phyloP scores from a whole-genome alignment of 2,113 vertebrate genomes.

The Pionites leucogaster region DNA sequence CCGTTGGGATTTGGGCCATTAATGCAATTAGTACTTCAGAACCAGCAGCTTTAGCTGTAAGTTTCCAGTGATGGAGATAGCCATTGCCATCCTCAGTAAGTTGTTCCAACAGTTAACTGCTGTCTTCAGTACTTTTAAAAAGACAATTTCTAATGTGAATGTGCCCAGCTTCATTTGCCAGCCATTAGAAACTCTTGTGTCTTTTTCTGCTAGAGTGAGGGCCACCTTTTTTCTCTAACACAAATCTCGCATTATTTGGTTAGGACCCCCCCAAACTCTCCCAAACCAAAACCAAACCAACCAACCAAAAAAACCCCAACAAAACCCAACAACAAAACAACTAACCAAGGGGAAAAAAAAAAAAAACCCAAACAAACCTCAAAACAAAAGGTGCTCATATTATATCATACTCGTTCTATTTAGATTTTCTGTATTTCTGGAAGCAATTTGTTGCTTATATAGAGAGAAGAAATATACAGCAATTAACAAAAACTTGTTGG shows the following conservation, averaged over 20 bases:
- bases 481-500: neutral
- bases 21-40: neutral
- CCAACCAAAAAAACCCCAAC: neutral
- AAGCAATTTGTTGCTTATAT: neutral
- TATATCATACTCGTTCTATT: neutral
- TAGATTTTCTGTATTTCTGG: neutral
- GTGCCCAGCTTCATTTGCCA: neutral
- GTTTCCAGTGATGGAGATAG: neutral
- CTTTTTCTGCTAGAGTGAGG: neutral
- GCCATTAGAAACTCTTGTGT: neutral
- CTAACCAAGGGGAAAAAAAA: too few relatives aligned
- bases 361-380: too few relatives aligned
- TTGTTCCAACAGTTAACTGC: neutral
- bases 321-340: too few relatives aligned
- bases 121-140: neutral
- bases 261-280: neutral
- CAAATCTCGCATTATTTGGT: neutral
- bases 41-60: neutral
- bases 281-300: too few relatives aligned
- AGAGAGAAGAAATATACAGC: neutral
- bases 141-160: neutral
- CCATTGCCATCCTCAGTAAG: neutral
- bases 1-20: constrained; percentile 34
- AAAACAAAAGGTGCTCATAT: neutral
- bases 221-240: neutral